Evolutionary conservation across 1,140 invertebrate species (phyloP).

Genomic region (Cotesia vestalis): DNA sequence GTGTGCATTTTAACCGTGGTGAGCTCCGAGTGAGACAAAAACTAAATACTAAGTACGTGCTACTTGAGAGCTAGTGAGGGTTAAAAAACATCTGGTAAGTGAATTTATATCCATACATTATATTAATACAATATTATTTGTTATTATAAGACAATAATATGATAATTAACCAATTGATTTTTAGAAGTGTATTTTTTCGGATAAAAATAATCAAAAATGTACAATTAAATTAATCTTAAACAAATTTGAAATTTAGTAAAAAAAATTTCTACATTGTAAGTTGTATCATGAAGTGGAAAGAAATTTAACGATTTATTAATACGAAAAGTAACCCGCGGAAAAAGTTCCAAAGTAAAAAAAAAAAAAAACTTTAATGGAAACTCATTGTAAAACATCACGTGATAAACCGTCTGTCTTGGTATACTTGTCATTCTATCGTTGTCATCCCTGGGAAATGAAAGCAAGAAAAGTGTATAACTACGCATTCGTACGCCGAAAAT

Average conservation of each 20-base stretch:
- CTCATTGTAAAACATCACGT: conserved; percentile 25
- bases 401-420: not conserved
- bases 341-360: not conserved
- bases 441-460: not conserved
- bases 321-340: too few species aligned
- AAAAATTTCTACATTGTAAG: too few species aligned
- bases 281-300: too few species aligned
- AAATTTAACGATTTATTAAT: too few species aligned
- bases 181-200: too few species aligned
- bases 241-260: too few species aligned
- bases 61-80: conserved; percentile 19
- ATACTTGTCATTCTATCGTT: conserved; percentile 12
- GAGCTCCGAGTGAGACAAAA: not conserved
- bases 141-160: too few species aligned
- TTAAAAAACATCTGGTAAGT: conserved; percentile 17
- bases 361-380: not conserved
- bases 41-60: not conserved
- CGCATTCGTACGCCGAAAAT: too few species aligned
- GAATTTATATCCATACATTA: not conserved
- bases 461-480: not conserved
- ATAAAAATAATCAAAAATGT: too few species aligned
- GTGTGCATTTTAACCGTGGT: not conserved
- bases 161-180: too few species aligned
- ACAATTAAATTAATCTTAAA: too few species aligned
- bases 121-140: not conserved